A percentile compares a stretch with the other conserved stretches of the same genome.
These are phyloP conservation scores for Amblyornis subalaris DNA, from an alignment of 2,113 vertebrate genomes.

Conservation along the genomic window DNA sequence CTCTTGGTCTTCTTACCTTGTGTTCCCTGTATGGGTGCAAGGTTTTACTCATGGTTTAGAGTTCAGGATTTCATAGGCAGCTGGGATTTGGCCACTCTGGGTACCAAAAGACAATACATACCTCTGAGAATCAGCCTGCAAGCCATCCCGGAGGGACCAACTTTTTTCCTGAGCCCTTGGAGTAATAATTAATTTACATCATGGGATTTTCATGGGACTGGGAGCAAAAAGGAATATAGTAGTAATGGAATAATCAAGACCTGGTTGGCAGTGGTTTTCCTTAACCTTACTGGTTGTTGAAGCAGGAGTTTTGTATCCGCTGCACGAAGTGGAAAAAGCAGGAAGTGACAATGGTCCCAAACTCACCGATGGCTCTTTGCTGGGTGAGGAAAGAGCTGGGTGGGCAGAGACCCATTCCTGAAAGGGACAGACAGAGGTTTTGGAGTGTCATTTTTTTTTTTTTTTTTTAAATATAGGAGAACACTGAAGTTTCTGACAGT, in stretches of 20 bases:
- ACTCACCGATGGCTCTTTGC: not conserved
- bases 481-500: not conserved
- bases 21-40: not conserved
- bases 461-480: not conserved
- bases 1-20: not conserved
- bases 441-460: not conserved
- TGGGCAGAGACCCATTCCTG: not conserved
- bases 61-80: not conserved
- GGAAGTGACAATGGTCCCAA: not conserved
- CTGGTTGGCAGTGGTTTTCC: not conserved
- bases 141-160: not conserved
- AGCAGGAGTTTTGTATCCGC: not conserved
- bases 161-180: not conserved
- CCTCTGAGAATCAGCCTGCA: not conserved
- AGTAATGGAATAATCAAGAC: not conserved
- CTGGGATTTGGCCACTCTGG: not conserved
- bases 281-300: not conserved
- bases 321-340: rapidly evolving
- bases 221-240: not conserved
- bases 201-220: not conserved
- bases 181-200: not conserved
- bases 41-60: not conserved
- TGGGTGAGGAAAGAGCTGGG: not conserved
- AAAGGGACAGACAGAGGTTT: not conserved
- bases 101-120: not conserved